Base-by-base conservation (phyloP, 2,113 vertebrate species). In the Axis porcinus region DNA sequence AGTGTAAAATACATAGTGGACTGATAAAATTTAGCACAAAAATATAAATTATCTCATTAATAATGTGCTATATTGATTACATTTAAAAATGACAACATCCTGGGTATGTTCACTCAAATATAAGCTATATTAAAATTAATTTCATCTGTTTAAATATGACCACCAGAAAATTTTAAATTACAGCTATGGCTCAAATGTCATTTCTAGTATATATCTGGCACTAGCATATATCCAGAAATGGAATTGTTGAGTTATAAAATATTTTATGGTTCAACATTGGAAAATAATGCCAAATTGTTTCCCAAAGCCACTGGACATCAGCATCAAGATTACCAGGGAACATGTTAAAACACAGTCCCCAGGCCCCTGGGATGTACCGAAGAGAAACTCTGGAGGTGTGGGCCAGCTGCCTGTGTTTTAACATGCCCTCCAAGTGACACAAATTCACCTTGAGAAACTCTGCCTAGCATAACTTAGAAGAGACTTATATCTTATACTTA, bases 91-190 rank as follows among this genome's bases (percentile, higher is more conserved):
- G 28, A 83, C 30, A 76, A 89, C 7, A 83, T 70, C 67, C 47
- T 95, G 76, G 33, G 82, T 13, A 92, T 85, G 54, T 62, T 81
- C 2, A 74, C 67, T 76, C 85, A 95, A 85, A 89, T 85, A 79
- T 89, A 62, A 52, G 28, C 50, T 81, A 54, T 76, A 57, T 62
- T 89, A 70, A 96, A 40, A 89, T 85, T 74, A 87, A 87, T 76
- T 82, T 96, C 28, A 85, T 76, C 30, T 83, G 43, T 89, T 97
- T 88, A 89, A 86, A 94, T 89, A 79, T 47, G 36, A 91, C 30
- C 7, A 95, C 57, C 58, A 74, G 36, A 93, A 95, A 94, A 78
- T 6, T 62, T 60, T n/a, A 95, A 96, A 78, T 45, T 95, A 89
- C 5, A 16, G 14, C 52, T 30, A 14, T 64, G n/a, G 23, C 52